A percentile compares a stretch with the other conserved stretches of the same genome.
phyloP scores from a whole-genome alignment of 2,888 invertebrate species.

The Cremastinae sp. region DNA sequence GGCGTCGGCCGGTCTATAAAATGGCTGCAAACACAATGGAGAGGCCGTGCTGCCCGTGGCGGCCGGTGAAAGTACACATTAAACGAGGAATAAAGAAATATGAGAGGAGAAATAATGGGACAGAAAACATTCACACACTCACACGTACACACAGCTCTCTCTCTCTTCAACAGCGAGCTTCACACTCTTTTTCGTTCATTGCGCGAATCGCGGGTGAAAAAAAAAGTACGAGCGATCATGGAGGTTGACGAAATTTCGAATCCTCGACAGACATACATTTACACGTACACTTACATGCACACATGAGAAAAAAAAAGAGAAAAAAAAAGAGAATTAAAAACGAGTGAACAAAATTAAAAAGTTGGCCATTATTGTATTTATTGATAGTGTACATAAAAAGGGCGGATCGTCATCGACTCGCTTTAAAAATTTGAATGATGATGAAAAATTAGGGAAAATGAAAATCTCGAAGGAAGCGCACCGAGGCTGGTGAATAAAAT shows the following conservation, averaged over 20 bases:
- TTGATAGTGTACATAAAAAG: conserved; percentile 70
- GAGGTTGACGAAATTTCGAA: neutral
- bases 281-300: conserved; percentile 8
- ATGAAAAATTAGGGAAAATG: conserved; percentile 24
- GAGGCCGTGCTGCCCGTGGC: too few relatives aligned
- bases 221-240: too few relatives aligned
- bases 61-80: neutral
- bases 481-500: conserved; percentile 43
- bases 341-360: conserved; percentile 59
- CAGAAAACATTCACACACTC: too few relatives aligned
- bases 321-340: conserved; percentile 12
- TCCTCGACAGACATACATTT: neutral
- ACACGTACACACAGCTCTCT: neutral
- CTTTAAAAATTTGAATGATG: conserved; percentile 64
- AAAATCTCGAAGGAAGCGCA: conserved; percentile 30
- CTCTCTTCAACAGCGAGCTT: conserved; percentile 8
- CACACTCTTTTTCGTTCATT: conserved; percentile 10
- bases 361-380: conserved; percentile 67
- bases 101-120: neutral
- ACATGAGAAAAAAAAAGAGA: neutral
- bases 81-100: conserved; percentile 16
- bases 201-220: conserved; percentile 11
- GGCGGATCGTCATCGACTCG: conserved; percentile 66
- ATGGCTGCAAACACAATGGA: neutral
- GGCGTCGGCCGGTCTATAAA: conserved; percentile 10